A percentile compares a stretch with the other conserved stretches of the same genome.
These are phyloP conservation scores for Andrena minutula DNA, from an alignment of 2,888 invertebrate species.

Conservation along the genomic window DNA sequence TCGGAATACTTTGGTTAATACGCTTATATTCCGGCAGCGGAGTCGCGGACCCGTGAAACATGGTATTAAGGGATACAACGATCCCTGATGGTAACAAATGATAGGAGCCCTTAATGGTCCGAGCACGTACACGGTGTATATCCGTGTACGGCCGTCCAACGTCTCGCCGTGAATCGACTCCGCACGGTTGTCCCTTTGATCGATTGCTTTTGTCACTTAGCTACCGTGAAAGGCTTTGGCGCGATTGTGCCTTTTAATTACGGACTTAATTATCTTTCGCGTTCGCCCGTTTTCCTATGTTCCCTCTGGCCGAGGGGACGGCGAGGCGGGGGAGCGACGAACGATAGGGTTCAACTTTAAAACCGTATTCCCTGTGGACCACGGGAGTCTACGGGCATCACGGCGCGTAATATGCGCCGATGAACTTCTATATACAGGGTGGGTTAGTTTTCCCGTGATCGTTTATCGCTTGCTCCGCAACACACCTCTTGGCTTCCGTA, in stretches of 20 bases:
- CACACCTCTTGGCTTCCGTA: conserved; percentile 22
- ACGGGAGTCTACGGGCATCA: conserved; percentile 47
- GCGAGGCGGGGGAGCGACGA: conserved; percentile 22
- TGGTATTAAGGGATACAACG: conserved; percentile 79
- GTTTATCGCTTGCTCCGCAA: conserved; percentile 2
- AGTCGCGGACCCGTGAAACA: conserved; percentile 81
- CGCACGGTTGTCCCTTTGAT: conserved; percentile 79
- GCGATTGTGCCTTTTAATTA: conserved; percentile 78
- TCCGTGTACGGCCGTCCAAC: conserved; percentile 49
- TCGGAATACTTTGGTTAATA: conserved; percentile 78
- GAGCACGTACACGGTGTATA: conserved; percentile 59
- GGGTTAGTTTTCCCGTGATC: conserved; percentile 29
- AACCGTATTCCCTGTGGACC: conserved; percentile 75
- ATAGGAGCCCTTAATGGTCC: conserved; percentile 81
- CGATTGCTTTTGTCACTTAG: conserved; percentile 84
- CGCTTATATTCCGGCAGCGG: conserved; percentile 77
- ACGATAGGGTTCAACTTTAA: conserved; percentile 66
- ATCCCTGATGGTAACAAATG: conserved; percentile 82
- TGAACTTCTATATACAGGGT: conserved; percentile 61
- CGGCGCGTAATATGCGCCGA: conserved; percentile 58
- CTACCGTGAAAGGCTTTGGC: conserved; percentile 75
- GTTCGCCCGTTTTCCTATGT: conserved; percentile 56
- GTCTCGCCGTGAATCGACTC: conserved; percentile 71
- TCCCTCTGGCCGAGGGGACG: background rate
- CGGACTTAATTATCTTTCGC: conserved; percentile 74